phyloP scores from a whole-genome alignment of 2,797 vertebrate species.

The Meriones psammophilus region DNA sequence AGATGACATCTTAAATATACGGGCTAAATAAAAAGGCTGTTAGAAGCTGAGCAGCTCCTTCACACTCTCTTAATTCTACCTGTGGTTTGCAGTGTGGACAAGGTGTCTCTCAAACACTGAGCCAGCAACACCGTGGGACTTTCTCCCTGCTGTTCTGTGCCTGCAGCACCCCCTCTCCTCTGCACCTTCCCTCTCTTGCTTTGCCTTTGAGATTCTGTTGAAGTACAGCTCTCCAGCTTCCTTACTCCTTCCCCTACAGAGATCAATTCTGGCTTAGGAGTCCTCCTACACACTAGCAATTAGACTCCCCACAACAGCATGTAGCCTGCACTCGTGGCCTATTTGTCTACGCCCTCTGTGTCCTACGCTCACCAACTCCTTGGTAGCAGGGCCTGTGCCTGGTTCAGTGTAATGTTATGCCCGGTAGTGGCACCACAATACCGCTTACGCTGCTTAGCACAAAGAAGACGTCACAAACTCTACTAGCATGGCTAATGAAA shows the following conservation, averaged over 20 bases:
- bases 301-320: background rate
- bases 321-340: background rate
- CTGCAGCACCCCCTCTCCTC: background rate
- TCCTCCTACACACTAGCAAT: background rate
- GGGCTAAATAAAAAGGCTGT: slow-evolving; percentile 26
- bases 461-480: background rate
- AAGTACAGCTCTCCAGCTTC: background rate
- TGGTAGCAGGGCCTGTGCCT: background rate
- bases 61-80: background rate
- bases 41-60: slow-evolving; percentile 24
- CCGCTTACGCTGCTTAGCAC: background rate
- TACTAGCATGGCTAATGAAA: background rate
- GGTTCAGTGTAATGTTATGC: background rate
- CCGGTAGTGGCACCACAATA: background rate
- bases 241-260: background rate
- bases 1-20: background rate
- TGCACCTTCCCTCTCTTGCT: background rate
- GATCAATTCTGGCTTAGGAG: background rate
- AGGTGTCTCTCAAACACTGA: background rate
- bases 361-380: background rate
- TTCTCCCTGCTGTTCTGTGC: background rate
- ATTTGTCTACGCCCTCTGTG: background rate
- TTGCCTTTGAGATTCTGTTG: background rate
- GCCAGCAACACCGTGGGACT: background rate
- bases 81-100: background rate